Base-by-base conservation (phyloP, 2,888 invertebrate species). In the Escarpia spicata region DNA sequence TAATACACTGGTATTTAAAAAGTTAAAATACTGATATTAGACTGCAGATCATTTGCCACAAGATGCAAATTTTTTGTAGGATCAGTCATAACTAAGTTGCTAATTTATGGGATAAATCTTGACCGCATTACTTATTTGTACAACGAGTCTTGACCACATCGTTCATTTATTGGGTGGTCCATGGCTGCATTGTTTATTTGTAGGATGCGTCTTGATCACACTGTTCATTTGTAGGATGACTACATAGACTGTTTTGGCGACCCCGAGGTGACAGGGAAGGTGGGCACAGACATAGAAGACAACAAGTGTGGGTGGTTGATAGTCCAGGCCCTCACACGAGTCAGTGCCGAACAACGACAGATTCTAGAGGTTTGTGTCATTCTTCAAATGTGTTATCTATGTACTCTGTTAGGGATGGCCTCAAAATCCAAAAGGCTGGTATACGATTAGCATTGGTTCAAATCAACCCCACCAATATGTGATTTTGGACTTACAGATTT, bases 261-360 rank as follows among this genome's bases (percentile, higher is more conserved):
- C 96, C 97, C 98, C 31, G 97, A 97, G 12, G 97, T 98, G 2
- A 99, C 98, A 0, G 99, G 99, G 10, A 99, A 99, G 97, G 97
- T 97, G 90, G 98, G 99, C 60, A 98, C 98, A 0, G 99, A 99
- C 96, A 99, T 99, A 94, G 97, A 98, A 96, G 99, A 99, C 95
- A 99, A 99, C 60, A 99, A 99, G 97, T 99, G 99, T 96, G 98
- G 98, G 0, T 99, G 99, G 99, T 97, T 99, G 60, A 98, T 98
- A 1, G 98, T 99, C 0, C 98, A 98, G 0, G 99, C 99, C 15
- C 97, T 99, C 93, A 93, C 94, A 44, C 93, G 93, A 91, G 95
- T 94, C n/a, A 94, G 93, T 12, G 92, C 94, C 31, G 94, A 95
- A 92, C 96, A 96, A 93, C 93, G 93, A 44, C 90, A 94, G 19